Evolutionary conservation across 2,113 vertebrate species (phyloP).

Genomic region (Platysternon megacephalum): DNA sequence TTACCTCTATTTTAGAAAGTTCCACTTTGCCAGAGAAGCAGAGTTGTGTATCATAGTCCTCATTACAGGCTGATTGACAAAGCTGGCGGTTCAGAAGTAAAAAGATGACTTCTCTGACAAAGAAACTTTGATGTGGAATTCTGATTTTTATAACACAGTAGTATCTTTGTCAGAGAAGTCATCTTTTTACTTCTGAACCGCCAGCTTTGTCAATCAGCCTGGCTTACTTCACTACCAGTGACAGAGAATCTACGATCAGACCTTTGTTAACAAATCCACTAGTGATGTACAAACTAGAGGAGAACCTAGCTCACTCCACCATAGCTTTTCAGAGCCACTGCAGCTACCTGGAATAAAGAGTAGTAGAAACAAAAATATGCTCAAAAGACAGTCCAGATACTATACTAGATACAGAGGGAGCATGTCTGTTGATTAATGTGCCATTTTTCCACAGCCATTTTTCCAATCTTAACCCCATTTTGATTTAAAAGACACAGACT

Average conservation of each 20-base stretch:
- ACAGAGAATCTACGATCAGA: background rate
- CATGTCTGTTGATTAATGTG: background rate
- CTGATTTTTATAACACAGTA: too few relatives aligned
- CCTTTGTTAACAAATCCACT: background rate
- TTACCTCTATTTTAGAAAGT: accelerated
- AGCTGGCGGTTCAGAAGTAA: background rate
- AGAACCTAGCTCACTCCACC: background rate
- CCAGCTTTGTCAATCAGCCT: background rate
- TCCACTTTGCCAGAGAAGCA: background rate
- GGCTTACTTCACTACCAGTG: background rate
- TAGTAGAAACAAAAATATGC: background rate
- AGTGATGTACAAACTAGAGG: background rate
- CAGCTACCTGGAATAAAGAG: background rate
- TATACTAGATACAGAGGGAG: background rate
- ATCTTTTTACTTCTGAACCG: background rate
- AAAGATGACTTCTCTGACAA: background rate
- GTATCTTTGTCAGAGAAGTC: too few relatives aligned
- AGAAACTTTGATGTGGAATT: too few relatives aligned
- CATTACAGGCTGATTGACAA: background rate
- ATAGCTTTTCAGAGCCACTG: background rate
- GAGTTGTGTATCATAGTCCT: background rate
- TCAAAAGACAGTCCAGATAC: background rate
- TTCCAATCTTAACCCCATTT: background rate
- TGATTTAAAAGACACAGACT: background rate
- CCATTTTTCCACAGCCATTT: background rate